phyloP scores from a whole-genome alignment of 1,140 invertebrate genomes.

The Trachymyrmex septentrionalis region DNA sequence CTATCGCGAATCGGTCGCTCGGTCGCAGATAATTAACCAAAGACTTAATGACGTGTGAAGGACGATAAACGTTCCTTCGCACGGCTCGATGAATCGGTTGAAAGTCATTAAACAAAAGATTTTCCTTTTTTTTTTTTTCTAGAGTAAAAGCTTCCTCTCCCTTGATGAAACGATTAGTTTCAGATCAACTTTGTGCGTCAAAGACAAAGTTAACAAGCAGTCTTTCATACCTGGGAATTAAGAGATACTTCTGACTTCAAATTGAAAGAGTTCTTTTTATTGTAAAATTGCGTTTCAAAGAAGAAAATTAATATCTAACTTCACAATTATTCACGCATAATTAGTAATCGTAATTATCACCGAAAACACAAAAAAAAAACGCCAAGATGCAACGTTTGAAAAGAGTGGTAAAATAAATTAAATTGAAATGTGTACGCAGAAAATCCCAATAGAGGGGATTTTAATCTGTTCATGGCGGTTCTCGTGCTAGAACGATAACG shows the following conservation, averaged over 20 bases:
- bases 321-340: background rate
- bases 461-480: slow-evolving; percentile 59
- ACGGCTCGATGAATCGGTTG: background rate
- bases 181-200: slow-evolving; percentile 17
- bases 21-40: slow-evolving; percentile 63
- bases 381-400: background rate
- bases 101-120: slow-evolving; percentile 42
- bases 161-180: slow-evolving; percentile 9
- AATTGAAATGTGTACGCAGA: slow-evolving; percentile 5
- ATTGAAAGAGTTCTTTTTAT: background rate
- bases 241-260: slow-evolving; percentile 7
- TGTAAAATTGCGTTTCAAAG: background rate
- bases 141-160: background rate
- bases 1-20: slow-evolving; percentile 37
- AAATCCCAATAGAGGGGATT: slow-evolving; percentile 37
- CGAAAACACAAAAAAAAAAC: background rate
- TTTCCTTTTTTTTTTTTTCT: background rate
- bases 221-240: background rate
- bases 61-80: slow-evolving; percentile 8
- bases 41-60: slow-evolving; percentile 46
- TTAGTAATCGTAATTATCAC: background rate
- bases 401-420: background rate
- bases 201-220: slow-evolving; percentile 18
- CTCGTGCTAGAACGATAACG: slow-evolving; percentile 52
- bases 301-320: background rate